Percentiles rank a stretch among this genome's conserved stretches.
These are phyloP conservation scores for Lithophane leautieri DNA, from an alignment of 2,888 invertebrate genomes.

Conservation along the genomic window DNA sequence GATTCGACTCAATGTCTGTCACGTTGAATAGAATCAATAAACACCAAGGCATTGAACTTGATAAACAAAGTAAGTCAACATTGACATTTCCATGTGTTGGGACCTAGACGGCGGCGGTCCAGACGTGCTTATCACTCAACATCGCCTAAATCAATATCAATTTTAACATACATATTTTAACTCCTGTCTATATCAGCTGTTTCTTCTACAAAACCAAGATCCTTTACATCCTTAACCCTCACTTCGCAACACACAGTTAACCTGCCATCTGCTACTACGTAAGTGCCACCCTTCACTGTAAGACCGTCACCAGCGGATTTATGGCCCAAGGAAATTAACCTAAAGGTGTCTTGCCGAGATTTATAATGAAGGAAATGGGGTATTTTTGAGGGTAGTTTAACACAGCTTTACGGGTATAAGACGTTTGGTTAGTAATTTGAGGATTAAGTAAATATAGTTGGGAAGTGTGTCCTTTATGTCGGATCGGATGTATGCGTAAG, in stretches of 20 bases:
- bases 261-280: conserved; percentile 44
- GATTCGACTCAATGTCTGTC: neutral
- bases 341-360: conserved; percentile 83
- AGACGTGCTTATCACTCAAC: neutral
- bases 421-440: conserved; percentile 48
- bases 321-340: conserved; percentile 86
- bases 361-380: conserved; percentile 85
- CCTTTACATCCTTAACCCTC: conserved; percentile 25
- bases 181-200: conserved; percentile 15
- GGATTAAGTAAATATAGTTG: conserved; percentile 34
- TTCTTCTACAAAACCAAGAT: conserved; percentile 2
- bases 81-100: neutral
- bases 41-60: neutral
- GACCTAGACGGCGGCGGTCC: neutral
- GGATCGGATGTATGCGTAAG: conserved; percentile 24
- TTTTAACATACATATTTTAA: neutral
- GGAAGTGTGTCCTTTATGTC: neutral
- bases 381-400: conserved; percentile 82
- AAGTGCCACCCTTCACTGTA: conserved; percentile 63
- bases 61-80: neutral
- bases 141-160: neutral
- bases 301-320: conserved; percentile 79
- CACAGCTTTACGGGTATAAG: conserved; percentile 66
- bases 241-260: conserved; percentile 46
- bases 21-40: neutral